phyloP scores from a whole-genome alignment of 2,797 vertebrate genomes.

The Labeo calbasu region DNA sequence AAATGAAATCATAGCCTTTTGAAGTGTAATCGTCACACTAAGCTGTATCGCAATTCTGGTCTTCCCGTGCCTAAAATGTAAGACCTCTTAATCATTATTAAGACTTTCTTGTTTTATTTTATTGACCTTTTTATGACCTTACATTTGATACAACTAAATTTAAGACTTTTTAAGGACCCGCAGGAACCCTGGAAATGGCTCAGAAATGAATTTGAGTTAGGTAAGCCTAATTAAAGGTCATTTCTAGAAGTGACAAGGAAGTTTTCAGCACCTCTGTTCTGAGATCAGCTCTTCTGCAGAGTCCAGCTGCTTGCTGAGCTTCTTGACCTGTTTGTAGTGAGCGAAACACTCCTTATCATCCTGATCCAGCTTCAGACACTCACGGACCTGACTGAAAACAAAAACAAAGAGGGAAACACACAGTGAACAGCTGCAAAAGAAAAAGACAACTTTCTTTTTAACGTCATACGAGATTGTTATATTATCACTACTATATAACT shows the following conservation, averaged over 20 bases:
- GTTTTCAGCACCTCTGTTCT: slow-evolving; percentile 72
- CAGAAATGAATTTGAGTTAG: neutral
- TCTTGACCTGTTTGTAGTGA: slow-evolving; percentile 88
- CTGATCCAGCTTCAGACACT: slow-evolving; percentile 86
- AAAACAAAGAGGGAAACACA: neutral
- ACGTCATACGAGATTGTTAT: neutral
- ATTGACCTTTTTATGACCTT: no score
- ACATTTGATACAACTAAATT: no score
- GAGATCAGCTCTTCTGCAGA: slow-evolving; percentile 80
- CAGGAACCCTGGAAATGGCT: no score
- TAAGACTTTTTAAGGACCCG: no score
- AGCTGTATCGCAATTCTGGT: no score
- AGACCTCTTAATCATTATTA: no score
- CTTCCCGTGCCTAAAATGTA: no score
- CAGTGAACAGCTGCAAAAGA: neutral
- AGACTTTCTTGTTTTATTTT: no score
- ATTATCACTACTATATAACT: neutral
- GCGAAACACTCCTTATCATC: slow-evolving; percentile 85
- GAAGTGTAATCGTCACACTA: no score
- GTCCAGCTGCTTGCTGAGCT: slow-evolving; percentile 85
- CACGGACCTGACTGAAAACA: slow-evolving; percentile 78
- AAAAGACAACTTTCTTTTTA: neutral
- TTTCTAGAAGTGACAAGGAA: neutral
- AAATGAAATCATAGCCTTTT: no score
- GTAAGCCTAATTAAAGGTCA: neutral